A percentile compares a stretch with the other conserved stretches of the same genome.
phyloP scores from a whole-genome alignment of 2,888 invertebrate species.

The Zhuqinia jingwanae region DNA sequence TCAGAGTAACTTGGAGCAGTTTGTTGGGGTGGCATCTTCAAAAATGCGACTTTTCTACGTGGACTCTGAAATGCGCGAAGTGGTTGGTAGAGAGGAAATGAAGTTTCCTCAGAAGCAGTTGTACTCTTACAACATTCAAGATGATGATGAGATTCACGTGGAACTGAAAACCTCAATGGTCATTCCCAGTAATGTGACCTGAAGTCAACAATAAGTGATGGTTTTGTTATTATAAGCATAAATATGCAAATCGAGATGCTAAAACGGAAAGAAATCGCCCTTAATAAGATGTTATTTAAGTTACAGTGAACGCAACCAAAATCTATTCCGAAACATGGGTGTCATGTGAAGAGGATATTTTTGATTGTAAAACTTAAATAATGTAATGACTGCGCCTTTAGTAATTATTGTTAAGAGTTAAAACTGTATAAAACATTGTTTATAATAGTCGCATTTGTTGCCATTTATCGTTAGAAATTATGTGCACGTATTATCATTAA shows the following conservation, averaged over 20 bases:
- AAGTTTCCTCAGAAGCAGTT: constrained; percentile 92
- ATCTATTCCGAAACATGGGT: background rate
- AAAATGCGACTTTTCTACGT: constrained; percentile 95
- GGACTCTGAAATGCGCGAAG: constrained; percentile 86
- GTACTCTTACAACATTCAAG: constrained; percentile 93
- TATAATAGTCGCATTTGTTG: constrained; percentile 54
- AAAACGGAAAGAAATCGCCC: no score
- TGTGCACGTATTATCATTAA: background rate
- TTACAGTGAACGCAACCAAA: background rate
- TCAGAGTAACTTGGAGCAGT: constrained; percentile 84
- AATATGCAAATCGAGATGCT: no score
- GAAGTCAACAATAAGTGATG: background rate
- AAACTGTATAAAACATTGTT: constrained; percentile 61
- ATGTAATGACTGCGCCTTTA: background rate
- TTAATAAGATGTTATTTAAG: no score
- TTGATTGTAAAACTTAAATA: background rate
- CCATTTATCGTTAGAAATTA: constrained; percentile 22
- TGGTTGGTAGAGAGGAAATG: constrained; percentile 92
- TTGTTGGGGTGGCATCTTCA: constrained; percentile 90
- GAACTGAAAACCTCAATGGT: constrained; percentile 81
- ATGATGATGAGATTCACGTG: constrained; percentile 94
- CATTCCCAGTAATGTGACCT: background rate
- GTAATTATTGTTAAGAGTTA: constrained; percentile 29
- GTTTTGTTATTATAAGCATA: no score
- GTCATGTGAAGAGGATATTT: background rate